Percentiles rank a stretch among this genome's conserved stretches.
Conservation (phyloP, 2,888 invertebrate species). For the Selenia dentaria region DNA sequence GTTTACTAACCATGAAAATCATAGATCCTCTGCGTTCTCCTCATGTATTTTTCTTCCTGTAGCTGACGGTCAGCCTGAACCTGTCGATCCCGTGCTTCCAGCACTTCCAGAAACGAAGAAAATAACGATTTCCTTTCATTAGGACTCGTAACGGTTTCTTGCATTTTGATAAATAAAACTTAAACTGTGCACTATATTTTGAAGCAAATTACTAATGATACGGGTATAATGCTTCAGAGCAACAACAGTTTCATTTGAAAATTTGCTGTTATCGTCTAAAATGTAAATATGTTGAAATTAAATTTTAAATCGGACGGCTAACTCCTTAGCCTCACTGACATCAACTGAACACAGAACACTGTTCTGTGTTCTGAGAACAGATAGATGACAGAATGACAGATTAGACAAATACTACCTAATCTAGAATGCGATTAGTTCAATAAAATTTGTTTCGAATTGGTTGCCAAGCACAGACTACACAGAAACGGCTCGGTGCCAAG, state of each 20-base stretch:
- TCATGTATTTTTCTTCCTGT: slow-evolving; percentile 71
- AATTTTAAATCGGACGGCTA: slow-evolving; percentile 63
- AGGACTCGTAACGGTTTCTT: slow-evolving; percentile 79
- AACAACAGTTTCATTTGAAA: slow-evolving; percentile 5
- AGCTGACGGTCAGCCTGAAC: slow-evolving; percentile 67
- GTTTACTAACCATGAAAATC: slow-evolving; percentile 73
- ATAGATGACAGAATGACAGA: too few species aligned
- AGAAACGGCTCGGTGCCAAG: too few species aligned
- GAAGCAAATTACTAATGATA: background rate
- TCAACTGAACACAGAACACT: too few species aligned
- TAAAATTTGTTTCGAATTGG: too few species aligned
- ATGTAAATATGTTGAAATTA: slow-evolving; percentile 50
- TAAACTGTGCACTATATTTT: slow-evolving; percentile 7
- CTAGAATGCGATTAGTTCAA: too few species aligned
- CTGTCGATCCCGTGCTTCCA: slow-evolving; percentile 69
- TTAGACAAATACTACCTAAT: too few species aligned
- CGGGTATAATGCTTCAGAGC: background rate
- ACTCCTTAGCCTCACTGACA: slow-evolving; percentile 46
- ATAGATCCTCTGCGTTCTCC: slow-evolving; percentile 74
- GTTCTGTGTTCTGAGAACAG: too few species aligned
- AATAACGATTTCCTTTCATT: slow-evolving; percentile 74
- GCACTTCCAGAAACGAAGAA: slow-evolving; percentile 70
- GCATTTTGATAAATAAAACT: slow-evolving; percentile 60
- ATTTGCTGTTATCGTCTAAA: slow-evolving; percentile 4
- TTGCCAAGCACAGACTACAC: too few species aligned